Conservation (phyloP, 2,113 vertebrate species). For the Buteo buteo region DNA sequence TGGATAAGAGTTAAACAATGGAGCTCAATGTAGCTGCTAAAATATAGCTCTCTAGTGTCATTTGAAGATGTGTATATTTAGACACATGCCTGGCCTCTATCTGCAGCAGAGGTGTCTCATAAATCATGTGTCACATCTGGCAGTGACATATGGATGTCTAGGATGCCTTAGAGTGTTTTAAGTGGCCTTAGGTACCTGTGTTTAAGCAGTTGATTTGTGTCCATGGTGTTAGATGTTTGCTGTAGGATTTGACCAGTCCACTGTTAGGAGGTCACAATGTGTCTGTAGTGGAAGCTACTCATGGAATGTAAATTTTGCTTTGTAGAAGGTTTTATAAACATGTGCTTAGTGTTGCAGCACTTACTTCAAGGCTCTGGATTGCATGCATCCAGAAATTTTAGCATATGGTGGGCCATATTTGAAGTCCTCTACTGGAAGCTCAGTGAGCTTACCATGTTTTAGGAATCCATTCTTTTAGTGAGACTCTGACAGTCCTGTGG, state of each 20-base stretch:
- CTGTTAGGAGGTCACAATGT: neutral
- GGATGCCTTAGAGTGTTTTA: no score
- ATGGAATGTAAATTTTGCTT: neutral
- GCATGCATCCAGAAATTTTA: neutral
- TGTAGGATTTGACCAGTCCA: neutral
- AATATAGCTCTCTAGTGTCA: no score
- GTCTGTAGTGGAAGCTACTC: neutral
- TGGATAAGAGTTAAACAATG: no score
- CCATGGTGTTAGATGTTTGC: neutral
- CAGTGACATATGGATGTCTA: no score
- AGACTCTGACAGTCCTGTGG: neutral
- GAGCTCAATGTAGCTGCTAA: no score
- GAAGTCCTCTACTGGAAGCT: neutral
- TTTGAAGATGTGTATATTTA: no score
- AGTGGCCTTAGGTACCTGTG: no score
- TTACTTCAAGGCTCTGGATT: neutral
- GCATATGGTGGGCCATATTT: neutral
- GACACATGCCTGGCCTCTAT: no score
- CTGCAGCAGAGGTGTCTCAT: no score
- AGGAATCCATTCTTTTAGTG: neutral
- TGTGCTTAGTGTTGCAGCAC: neutral
- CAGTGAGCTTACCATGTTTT: neutral
- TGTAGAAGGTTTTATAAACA: neutral
- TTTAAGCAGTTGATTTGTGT: neutral
- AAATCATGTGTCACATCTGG: no score